Percentiles rank a stretch among this genome's conserved stretches.
Evolutionary conservation across 2,888 invertebrate species (phyloP).

Genomic region (Oeneis ivallda): DNA sequence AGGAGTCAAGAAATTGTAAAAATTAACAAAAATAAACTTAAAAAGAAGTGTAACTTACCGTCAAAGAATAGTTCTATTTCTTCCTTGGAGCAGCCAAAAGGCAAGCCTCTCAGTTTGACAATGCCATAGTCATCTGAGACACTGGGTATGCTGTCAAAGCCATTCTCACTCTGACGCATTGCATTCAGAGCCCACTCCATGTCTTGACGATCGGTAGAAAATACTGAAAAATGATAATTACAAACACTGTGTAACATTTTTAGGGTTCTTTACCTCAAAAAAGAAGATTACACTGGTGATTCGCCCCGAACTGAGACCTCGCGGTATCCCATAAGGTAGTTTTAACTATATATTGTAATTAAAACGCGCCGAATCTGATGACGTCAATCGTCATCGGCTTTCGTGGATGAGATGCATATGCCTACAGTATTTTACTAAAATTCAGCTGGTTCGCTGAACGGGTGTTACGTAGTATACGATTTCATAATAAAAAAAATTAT

Average conservation of each 20-base stretch:
- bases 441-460: no score
- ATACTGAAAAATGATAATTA: constrained; percentile 81
- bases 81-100: constrained; percentile 97
- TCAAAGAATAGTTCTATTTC: constrained; percentile 97
- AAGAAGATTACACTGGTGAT: no score
- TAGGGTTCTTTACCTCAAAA: no score
- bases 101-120: constrained; percentile 95
- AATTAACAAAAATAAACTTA: constrained; percentile 14
- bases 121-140: constrained; percentile 77
- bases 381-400: no score
- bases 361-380: no score
- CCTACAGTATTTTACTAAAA: no score
- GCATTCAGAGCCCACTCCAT: constrained; percentile 96
- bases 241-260: neutral
- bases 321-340: no score
- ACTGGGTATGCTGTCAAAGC: constrained; percentile 84
- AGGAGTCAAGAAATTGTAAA: neutral
- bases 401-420: no score
- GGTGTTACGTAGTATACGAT: no score
- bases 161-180: constrained; percentile 84
- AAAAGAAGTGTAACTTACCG: constrained; percentile 83
- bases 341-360: no score
- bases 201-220: constrained; percentile 92
- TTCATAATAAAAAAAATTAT: no score
- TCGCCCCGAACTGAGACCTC: no score